A percentile compares a stretch with the other conserved stretches of the same genome.
Conservation (phyloP, 2,797 vertebrate genomes). For the Pristis pectinata region DNA sequence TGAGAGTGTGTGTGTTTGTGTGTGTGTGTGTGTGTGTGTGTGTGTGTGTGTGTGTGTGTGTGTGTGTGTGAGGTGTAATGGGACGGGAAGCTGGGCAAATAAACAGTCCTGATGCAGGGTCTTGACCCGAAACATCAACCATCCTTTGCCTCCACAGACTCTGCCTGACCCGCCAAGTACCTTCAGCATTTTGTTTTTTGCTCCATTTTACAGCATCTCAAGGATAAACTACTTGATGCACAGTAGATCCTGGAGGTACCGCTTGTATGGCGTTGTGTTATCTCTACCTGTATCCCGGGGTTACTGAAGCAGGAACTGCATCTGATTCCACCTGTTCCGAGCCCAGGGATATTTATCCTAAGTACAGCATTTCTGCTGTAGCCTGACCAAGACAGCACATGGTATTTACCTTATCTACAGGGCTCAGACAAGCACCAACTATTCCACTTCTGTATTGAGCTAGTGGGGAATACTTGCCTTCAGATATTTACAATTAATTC, state of each 20-base stretch:
- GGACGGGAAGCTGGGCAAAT: too few relatives aligned
- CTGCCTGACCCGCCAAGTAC: too few relatives aligned
- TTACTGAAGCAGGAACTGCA: neutral
- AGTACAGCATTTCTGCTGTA: neutral
- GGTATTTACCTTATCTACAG: neutral
- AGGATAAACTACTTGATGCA: neutral
- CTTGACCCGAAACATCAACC: too few relatives aligned
- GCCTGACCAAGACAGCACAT: neutral
- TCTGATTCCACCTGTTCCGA: neutral
- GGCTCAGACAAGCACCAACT: neutral
- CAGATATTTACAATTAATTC: neutral
- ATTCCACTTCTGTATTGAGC: neutral
- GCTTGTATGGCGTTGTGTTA: neutral
- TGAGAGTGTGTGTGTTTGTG: neutral
- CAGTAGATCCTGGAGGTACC: too few relatives aligned
- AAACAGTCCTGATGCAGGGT: too few relatives aligned
- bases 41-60: neutral
- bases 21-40: neutral
- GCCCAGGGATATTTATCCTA: neutral
- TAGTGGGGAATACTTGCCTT: neutral
- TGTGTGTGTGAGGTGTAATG: too few relatives aligned
- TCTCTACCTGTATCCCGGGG: neutral
- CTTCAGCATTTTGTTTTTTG: too few relatives aligned
- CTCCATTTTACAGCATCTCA: too few relatives aligned
- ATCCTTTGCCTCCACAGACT: too few relatives aligned